These are phyloP conservation scores for Eilema sororculum DNA, from an alignment of 2,888 invertebrate species.

Conservation along the genomic window DNA sequence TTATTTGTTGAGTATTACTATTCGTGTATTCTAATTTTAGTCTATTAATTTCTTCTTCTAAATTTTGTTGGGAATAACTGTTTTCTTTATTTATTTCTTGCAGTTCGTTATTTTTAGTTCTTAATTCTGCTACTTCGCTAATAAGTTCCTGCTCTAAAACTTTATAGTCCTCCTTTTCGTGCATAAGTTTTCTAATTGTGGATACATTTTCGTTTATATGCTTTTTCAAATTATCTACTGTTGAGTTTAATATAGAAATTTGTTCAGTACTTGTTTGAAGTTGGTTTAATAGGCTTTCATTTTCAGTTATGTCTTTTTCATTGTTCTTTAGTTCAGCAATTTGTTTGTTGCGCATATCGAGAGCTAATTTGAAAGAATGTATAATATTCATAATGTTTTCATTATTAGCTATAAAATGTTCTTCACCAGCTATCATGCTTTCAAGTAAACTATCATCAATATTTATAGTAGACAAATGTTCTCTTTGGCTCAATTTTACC, in stretches of 20 bases:
- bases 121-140: constrained; percentile 49
- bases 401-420: constrained; percentile 73
- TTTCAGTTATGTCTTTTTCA: constrained; percentile 29
- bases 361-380: constrained; percentile 64
- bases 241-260: constrained; percentile 37
- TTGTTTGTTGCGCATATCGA: constrained; percentile 68
- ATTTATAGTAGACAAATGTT: constrained; percentile 49
- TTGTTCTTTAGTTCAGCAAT: constrained; percentile 62
- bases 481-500: constrained; percentile 63
- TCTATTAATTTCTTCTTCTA: constrained; percentile 56
- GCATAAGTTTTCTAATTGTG: constrained; percentile 58
- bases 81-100: constrained; percentile 52
- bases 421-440: constrained; percentile 72
- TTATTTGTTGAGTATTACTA: constrained; percentile 41
- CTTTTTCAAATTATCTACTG: constrained; percentile 46
- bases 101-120: constrained; percentile 50
- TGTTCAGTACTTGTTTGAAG: constrained; percentile 57
- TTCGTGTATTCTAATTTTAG: constrained; percentile 29
- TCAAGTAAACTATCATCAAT: constrained; percentile 65
- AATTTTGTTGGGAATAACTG: constrained; percentile 36
- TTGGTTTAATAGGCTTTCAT: constrained; percentile 48
- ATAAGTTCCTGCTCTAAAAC: constrained; percentile 55
- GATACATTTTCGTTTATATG: constrained; percentile 54
- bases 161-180: constrained; percentile 54
- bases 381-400: constrained; percentile 78